These are phyloP conservation scores for Chionis minor DNA, from an alignment of 2,113 vertebrate species.

Conservation along the genomic window DNA sequence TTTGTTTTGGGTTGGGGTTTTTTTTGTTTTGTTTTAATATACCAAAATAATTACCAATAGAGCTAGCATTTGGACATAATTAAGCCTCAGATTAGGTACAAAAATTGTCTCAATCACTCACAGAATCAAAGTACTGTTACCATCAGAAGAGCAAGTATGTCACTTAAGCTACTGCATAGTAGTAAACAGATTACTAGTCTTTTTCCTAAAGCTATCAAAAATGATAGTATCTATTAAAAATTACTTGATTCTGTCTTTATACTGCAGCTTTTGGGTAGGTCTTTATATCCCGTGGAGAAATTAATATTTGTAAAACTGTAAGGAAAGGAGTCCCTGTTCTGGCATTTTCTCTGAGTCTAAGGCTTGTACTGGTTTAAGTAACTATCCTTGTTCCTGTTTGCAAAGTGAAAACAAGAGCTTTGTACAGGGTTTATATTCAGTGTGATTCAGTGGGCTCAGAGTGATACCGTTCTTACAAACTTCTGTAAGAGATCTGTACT, in stretches of 20 bases:
- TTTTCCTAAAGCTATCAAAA: neutral
- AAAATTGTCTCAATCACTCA: neutral
- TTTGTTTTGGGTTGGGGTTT: neutral
- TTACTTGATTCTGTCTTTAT: neutral
- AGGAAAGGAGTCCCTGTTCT: neutral
- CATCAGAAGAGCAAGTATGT: neutral
- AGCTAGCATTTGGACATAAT: neutral
- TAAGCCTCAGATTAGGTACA: neutral
- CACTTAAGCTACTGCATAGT: neutral
- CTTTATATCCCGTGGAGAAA: neutral
- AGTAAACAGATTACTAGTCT: neutral
- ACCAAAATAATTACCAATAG: neutral
- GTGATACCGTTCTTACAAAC: neutral
- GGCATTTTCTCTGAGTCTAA: neutral
- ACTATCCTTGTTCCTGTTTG: neutral
- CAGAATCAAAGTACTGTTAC: neutral
- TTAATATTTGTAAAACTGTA: neutral
- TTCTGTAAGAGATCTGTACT: neutral
- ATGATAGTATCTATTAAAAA: neutral
- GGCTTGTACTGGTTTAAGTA: neutral
- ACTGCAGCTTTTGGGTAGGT: neutral
- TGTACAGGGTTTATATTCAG: neutral
- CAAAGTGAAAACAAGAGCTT: neutral
- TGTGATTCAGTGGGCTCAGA: neutral
- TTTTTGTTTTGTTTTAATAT: neutral